Evolutionary conservation across 2,888 invertebrate species (phyloP).

Genomic region (Drosophila parthenogenetica): DNA sequence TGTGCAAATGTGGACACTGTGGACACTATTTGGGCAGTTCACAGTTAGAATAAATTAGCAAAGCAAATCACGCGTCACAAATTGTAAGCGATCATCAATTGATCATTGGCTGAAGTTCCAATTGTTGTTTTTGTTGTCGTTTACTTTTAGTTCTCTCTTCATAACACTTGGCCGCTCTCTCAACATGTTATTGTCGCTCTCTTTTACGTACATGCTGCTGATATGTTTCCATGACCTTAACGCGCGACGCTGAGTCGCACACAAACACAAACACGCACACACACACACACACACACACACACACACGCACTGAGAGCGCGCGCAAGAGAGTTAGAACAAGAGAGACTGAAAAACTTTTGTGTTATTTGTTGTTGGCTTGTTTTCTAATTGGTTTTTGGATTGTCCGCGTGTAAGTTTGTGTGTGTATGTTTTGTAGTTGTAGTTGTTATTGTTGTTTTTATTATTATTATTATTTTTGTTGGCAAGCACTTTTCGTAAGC

Average conservation of each 20-base stretch:
- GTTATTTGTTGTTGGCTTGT: constrained; percentile 34
- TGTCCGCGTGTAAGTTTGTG: constrained; percentile 7
- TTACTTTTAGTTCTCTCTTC: constrained; percentile 23
- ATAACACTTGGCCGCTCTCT: constrained; percentile 19
- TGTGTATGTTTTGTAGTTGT: constrained; percentile 28
- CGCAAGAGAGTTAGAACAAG: constrained; percentile 3
- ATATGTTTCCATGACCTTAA: constrained; percentile 79
- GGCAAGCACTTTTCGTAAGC: constrained; percentile 45
- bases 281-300: constrained; percentile 9
- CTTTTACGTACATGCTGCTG: constrained; percentile 60
- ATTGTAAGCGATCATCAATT: constrained; percentile 47
- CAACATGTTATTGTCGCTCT: constrained; percentile 14
- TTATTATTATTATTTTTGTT: constrained; percentile 29
- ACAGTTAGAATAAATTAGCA: constrained; percentile 45
- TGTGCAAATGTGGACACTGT: constrained; percentile 8
- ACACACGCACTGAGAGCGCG: constrained; percentile 6
- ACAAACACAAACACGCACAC: constrained; percentile 30
- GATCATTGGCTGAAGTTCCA: constrained; percentile 24
- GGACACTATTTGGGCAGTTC: not conserved
- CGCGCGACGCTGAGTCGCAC: constrained; percentile 33
- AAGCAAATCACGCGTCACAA: constrained; percentile 60
- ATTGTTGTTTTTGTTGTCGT: constrained; percentile 24
- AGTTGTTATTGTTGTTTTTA: constrained; percentile 26
- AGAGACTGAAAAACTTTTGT: constrained; percentile 13
- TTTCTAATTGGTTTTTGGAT: constrained; percentile 52